A percentile compares a stretch with the other conserved stretches of the same genome.
Conservation (phyloP, 2,113 vertebrate genomes). For the Acrocephalus kingi region DNA sequence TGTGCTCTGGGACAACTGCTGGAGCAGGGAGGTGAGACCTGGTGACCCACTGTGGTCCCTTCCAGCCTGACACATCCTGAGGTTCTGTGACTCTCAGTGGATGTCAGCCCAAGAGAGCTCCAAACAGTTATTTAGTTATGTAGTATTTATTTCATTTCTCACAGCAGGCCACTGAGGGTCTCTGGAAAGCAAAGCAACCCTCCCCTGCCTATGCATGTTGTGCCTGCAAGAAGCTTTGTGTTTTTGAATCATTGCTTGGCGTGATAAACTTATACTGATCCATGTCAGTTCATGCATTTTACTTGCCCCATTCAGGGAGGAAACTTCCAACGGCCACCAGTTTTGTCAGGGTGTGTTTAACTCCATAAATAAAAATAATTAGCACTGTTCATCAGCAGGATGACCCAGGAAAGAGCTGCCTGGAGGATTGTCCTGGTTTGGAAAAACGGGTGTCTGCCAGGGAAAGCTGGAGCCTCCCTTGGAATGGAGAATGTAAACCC, state of each 20-base stretch:
- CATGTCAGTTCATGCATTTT: not conserved
- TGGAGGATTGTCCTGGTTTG: not conserved
- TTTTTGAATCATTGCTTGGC: not conserved
- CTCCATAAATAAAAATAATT: not conserved
- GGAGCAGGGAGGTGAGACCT: not conserved
- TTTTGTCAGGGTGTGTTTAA: not conserved
- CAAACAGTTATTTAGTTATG: not conserved
- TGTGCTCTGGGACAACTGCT: not conserved
- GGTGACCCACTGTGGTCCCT: not conserved
- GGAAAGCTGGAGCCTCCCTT: not conserved
- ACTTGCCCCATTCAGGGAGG: not conserved
- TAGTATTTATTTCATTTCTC: not conserved
- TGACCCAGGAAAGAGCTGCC: not conserved
- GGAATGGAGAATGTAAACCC: not conserved
- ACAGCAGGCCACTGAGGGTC: not conserved
- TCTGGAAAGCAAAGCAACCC: not conserved
- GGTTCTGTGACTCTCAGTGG: not conserved
- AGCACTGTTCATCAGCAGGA: not conserved
- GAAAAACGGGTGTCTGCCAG: not conserved
- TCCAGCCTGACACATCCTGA: not conserved
- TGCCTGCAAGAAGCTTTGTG: not conserved
- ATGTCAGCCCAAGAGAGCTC: not conserved
- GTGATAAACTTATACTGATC: not conserved
- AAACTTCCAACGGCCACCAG: not conserved
- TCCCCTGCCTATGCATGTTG: not conserved